phyloP scores from a whole-genome alignment of 2,797 vertebrate genomes.

The Acanthopagrus latus region DNA sequence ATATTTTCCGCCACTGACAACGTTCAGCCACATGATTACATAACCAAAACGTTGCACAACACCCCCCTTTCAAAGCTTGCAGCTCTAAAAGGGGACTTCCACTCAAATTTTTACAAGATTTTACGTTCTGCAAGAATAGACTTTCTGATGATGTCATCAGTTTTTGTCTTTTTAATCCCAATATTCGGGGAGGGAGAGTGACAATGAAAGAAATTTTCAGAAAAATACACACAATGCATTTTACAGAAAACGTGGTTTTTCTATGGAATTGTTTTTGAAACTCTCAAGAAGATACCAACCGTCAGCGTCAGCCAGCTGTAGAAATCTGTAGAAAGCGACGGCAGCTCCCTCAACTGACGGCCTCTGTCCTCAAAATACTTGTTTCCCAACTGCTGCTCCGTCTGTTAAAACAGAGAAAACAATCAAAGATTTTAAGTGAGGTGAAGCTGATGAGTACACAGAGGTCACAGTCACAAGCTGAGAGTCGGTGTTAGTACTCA shows the following conservation, averaged over 20 bases:
- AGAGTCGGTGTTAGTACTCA: conserved; percentile 63
- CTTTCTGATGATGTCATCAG: conserved; percentile 10
- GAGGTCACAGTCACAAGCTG: background rate
- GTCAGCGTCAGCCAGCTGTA: conserved; percentile 77
- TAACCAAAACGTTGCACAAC: conserved; percentile 28
- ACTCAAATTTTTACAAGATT: conserved; percentile 35
- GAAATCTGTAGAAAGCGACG: conserved; percentile 78
- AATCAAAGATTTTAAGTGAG: background rate
- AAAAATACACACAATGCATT: background rate
- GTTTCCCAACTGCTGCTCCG: conserved; percentile 78
- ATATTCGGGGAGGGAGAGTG: background rate
- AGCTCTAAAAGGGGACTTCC: conserved; percentile 61
- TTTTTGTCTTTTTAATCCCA: background rate
- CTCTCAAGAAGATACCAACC: conserved; percentile 67
- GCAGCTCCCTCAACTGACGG: conserved; percentile 72
- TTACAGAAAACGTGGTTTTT: conserved; percentile 6
- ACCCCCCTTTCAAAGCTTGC: background rate
- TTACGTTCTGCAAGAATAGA: conserved; percentile 43
- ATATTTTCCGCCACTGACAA: background rate
- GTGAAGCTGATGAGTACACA: background rate
- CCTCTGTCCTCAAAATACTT: conserved; percentile 73
- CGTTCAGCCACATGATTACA: conserved; percentile 31
- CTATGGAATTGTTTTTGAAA: background rate
- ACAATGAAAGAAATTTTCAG: conserved; percentile 18
- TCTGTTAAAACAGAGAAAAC: conserved; percentile 61